Evolutionary conservation across 2,888 invertebrate species (phyloP).

Genomic region (Mimas tiliae): DNA sequence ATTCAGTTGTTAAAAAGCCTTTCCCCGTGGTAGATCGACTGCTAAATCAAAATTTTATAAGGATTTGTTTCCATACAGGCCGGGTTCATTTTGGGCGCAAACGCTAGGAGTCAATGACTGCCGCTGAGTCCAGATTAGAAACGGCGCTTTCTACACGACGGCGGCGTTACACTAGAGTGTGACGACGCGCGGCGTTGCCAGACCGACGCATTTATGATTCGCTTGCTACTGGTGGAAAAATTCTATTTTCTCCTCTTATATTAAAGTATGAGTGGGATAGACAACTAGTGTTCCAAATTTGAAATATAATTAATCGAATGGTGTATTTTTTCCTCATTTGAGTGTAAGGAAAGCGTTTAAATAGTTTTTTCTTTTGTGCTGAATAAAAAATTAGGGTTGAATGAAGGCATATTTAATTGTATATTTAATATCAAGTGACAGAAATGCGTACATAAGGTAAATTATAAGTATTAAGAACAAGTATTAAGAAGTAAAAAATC

Average conservation of each 20-base stretch:
- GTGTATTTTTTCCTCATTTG: background rate
- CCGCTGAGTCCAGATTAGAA: conserved; percentile 77
- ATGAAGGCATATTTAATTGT: too few species aligned
- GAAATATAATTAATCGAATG: background rate
- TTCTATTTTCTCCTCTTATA: background rate
- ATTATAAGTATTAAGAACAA: too few species aligned
- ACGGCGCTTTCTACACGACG: conserved; percentile 78
- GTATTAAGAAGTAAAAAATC: too few species aligned
- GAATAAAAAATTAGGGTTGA: too few species aligned
- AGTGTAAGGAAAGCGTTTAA: background rate
- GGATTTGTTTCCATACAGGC: background rate
- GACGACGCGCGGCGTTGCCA: conserved; percentile 49
- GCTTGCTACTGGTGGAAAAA: conserved; percentile 13
- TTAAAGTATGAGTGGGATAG: background rate
- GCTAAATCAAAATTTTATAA: background rate
- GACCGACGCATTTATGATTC: conserved; percentile 3
- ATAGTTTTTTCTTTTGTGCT: background rate
- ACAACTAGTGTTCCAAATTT: background rate
- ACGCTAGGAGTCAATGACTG: conserved; percentile 78
- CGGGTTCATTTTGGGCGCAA: conserved; percentile 19
- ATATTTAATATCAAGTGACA: too few species aligned
- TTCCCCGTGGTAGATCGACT: background rate
- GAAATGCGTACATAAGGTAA: too few species aligned
- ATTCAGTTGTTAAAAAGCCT: too few species aligned
- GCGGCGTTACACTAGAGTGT: conserved; percentile 64